Conservation (phyloP, 2,113 vertebrate genomes). For the Neolamprologus longior region DNA sequence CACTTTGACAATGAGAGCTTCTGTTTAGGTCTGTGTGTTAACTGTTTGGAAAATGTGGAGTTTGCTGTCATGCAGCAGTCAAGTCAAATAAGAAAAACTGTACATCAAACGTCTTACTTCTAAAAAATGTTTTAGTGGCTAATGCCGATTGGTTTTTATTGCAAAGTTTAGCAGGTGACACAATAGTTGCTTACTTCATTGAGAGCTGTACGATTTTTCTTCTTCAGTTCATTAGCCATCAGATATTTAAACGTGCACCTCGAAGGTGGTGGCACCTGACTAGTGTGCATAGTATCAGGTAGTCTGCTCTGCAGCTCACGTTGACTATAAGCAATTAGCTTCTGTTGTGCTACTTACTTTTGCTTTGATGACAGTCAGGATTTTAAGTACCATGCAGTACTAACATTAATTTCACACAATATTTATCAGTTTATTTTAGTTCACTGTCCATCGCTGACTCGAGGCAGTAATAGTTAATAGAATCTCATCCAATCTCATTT, state of each 20-base stretch:
- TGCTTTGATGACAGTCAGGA: not conserved
- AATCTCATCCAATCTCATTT: not conserved
- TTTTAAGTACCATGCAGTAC: not conserved
- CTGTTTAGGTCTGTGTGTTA: not conserved
- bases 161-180: not conserved
- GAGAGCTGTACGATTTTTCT: not conserved
- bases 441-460: not conserved
- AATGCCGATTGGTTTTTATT: fast-evolving
- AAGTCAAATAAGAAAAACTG: not conserved
- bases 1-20: not conserved
- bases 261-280: fast-evolving
- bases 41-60: not conserved
- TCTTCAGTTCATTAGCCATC: not conserved
- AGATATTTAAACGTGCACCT: not conserved
- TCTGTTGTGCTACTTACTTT: not conserved
- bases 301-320: not conserved
- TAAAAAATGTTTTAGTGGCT: not conserved
- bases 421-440: not conserved
- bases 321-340: not conserved
- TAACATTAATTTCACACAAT: not conserved
- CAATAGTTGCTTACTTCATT: not conserved
- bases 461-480: not conserved
- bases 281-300: not conserved
- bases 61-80: not conserved
- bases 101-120: not conserved